Conservation (phyloP, 23 tunicate genomes). For the Oikopleura vanhoeffeni region DNA sequence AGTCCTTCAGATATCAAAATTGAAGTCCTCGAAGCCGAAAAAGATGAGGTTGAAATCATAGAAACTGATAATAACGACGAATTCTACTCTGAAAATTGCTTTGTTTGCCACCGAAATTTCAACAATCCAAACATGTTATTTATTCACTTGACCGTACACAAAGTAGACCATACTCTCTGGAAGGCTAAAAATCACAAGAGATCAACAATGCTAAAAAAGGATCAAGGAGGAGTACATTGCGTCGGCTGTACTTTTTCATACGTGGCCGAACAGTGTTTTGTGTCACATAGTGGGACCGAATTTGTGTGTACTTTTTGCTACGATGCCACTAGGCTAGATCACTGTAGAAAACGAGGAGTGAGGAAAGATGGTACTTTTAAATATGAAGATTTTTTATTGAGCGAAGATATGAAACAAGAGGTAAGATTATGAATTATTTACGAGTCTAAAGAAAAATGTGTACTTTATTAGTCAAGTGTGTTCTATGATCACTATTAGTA, state of each 20-base stretch:
- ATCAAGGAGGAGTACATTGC: not conserved
- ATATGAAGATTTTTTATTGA: not conserved
- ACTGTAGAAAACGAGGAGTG: not conserved
- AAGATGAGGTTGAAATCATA: not conserved
- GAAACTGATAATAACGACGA: not conserved
- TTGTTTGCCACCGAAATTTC: not conserved
- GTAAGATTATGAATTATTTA: too few relatives aligned
- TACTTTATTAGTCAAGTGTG: too few relatives aligned
- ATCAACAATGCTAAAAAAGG: not conserved
- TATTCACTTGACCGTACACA: not conserved
- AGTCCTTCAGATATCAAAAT: not conserved
- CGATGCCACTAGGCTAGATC: not conserved
- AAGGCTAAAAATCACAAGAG: not conserved
- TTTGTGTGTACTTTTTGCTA: slow-evolving; percentile 6
- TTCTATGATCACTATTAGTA: too few relatives aligned
- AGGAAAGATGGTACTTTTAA: not conserved
- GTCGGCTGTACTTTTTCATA: slow-evolving; percentile 1
- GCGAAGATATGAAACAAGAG: not conserved
- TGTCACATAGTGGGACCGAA: not conserved
- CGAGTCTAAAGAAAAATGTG: too few relatives aligned
- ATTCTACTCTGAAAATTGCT: not conserved
- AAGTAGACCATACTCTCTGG: not conserved
- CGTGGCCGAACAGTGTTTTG: not conserved
- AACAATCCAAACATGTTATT: not conserved
- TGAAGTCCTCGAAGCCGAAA: not conserved